Conservation (phyloP, 2,113 vertebrate genomes). For the Epinephelus fuscoguttatus region DNA sequence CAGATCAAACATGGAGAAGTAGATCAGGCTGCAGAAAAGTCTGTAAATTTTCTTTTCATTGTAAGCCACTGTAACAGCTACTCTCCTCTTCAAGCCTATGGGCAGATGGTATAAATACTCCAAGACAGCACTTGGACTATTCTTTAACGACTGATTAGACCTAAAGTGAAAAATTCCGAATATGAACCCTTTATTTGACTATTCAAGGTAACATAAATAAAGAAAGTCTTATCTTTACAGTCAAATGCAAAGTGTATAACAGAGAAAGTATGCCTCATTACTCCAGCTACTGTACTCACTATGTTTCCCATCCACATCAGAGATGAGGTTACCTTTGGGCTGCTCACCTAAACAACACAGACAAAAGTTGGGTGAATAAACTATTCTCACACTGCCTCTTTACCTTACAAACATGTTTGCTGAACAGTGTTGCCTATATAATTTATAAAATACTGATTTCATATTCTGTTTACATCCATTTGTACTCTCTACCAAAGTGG, state of each 20-base stretch:
- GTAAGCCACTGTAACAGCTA: neutral
- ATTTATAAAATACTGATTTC: neutral
- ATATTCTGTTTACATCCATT: neutral
- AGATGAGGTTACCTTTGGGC: constrained; percentile 51
- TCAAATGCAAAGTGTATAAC: neutral
- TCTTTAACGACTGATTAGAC: neutral
- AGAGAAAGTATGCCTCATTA: neutral
- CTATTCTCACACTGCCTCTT: neutral
- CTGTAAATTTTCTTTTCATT: neutral
- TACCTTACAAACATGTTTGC: neutral
- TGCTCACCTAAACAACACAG: constrained; percentile 68
- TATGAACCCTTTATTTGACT: neutral
- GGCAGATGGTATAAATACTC: neutral
- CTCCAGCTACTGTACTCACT: constrained; percentile 43
- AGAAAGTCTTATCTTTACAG: neutral
- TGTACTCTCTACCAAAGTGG: neutral
- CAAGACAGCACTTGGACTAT: neutral
- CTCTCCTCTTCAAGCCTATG: neutral
- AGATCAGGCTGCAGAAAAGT: neutral
- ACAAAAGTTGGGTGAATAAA: neutral
- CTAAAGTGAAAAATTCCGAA: neutral
- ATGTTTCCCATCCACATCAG: constrained; percentile 46
- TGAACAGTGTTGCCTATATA: neutral
- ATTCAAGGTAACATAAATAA: neutral
- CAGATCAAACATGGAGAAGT: neutral